Conservation (phyloP, 2,797 vertebrate species). For the Eleutherodactylus coqui region DNA sequence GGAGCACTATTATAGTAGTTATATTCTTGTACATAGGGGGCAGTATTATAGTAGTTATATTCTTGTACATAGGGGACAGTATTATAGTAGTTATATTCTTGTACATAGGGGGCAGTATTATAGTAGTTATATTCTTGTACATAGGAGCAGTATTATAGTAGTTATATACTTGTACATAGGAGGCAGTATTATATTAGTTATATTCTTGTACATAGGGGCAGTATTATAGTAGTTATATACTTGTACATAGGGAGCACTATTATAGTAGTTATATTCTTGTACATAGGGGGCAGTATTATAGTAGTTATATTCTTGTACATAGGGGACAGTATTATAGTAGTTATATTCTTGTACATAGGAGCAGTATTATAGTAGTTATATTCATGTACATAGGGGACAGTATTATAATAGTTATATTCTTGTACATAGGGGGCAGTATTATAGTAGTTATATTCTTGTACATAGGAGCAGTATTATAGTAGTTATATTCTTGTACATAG, state of each 20-base stretch:
- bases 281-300: neutral
- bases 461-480: neutral
- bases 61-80: too few species aligned
- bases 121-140: neutral
- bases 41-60: too few species aligned
- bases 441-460: conserved; percentile 2
- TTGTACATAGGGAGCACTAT: too few species aligned
- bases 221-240: too few species aligned
- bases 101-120: neutral
- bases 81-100: too few species aligned
- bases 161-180: neutral
- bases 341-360: conserved; percentile 4
- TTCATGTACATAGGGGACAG: neutral
- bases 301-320: neutral
- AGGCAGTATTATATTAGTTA: neutral
- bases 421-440: neutral
- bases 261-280: neutral
- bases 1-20: too few species aligned
- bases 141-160: neutral
- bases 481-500: neutral
- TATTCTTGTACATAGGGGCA: too few species aligned
- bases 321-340: neutral
- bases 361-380: conserved; percentile 6
- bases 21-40: too few species aligned
- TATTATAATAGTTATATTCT: neutral